phyloP scores from a whole-genome alignment of 2,888 invertebrate genomes.

The Thysanoteuthis rhombus region DNA sequence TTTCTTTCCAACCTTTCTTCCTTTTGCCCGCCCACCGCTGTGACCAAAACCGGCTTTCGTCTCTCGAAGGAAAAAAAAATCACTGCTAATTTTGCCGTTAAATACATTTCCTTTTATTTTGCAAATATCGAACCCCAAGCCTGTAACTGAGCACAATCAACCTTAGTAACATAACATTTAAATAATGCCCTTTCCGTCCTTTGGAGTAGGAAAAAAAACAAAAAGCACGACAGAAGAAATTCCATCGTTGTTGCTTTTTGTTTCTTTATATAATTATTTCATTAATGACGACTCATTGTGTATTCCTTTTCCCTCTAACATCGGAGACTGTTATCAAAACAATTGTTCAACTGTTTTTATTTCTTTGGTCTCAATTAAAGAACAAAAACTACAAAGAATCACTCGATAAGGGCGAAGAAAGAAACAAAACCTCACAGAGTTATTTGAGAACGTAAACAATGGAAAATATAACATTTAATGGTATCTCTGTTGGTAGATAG shows the following conservation, averaged over 20 bases:
- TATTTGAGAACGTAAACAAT: not conserved
- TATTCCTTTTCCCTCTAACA: not conserved
- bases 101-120: not conserved
- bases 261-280: not conserved
- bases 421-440: not conserved
- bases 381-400: not conserved
- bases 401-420: not conserved
- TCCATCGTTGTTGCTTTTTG: not conserved
- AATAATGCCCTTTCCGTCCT: not conserved
- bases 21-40: not conserved
- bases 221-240: not conserved
- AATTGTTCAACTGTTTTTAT: not conserved
- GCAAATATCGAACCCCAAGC: not conserved
- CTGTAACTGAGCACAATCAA: not conserved
- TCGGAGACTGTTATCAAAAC: no score
- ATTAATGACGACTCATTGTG: not conserved
- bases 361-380: not conserved
- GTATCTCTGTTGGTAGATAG: not conserved
- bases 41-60: not conserved
- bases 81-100: not conserved
- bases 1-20: not conserved
- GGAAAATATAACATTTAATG: not conserved
- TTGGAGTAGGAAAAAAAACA: not conserved
- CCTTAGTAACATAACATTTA: not conserved
- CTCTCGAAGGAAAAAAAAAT: not conserved